phyloP scores from a whole-genome alignment of 2,113 vertebrate genomes.

The Phalacrocorax carbo region DNA sequence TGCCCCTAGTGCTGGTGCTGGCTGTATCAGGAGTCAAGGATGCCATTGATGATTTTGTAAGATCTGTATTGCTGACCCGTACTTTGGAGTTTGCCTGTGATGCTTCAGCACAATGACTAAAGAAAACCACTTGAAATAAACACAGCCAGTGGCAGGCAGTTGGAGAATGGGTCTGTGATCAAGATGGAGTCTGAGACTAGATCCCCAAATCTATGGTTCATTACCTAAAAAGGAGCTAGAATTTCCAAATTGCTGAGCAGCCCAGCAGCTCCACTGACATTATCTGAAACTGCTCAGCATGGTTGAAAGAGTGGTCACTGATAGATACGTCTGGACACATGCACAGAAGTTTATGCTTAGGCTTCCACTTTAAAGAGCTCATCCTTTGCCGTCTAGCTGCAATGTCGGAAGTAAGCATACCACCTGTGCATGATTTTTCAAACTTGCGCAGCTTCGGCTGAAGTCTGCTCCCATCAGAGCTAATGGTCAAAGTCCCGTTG shows the following conservation, averaged over 20 bases:
- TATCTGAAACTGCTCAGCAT: background rate
- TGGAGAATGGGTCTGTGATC: background rate
- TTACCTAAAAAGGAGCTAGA: background rate
- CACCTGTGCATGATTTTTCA: background rate
- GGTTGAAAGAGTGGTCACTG: background rate
- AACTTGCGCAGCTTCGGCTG: background rate
- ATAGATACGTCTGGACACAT: background rate
- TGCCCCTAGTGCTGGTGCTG: conserved; percentile 88
- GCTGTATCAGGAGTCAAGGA: conserved; percentile 90
- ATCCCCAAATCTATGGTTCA: background rate
- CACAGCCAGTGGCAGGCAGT: background rate
- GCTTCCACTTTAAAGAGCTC: background rate
- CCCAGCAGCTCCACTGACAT: background rate
- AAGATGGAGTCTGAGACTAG: background rate
- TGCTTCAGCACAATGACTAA: background rate
- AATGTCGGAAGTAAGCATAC: background rate
- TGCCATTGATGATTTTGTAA: conserved; percentile 90
- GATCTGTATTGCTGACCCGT: background rate
- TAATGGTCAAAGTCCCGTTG: background rate
- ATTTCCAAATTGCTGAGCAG: background rate
- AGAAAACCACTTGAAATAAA: background rate
- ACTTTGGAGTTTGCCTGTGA: background rate
- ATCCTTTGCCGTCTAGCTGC: background rate
- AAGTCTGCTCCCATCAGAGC: background rate
- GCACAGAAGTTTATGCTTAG: background rate